phyloP scores from a whole-genome alignment of 2,888 invertebrate genomes.

The Drosophila borborema region DNA sequence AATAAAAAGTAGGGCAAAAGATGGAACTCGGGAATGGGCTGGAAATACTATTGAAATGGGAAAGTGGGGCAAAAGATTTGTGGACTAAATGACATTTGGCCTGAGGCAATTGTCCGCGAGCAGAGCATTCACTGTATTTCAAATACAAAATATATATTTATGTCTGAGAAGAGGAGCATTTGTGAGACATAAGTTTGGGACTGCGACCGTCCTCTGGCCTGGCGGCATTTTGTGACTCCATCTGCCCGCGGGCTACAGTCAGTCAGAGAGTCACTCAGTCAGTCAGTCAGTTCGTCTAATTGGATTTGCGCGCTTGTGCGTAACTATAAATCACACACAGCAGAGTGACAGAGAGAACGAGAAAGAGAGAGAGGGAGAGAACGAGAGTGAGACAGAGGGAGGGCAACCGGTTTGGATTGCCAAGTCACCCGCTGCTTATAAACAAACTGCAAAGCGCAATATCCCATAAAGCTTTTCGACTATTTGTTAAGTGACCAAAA shows the following conservation, averaged over 20 bases:
- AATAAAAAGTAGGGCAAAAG: not conserved
- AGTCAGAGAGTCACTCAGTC: conserved; percentile 30
- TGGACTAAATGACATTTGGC: conserved; percentile 12
- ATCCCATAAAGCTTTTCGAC: conserved; percentile 74
- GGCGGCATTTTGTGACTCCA: conserved; percentile 48
- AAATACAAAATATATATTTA: conserved; percentile 38
- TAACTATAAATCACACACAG: conserved; percentile 78
- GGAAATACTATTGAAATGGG: not conserved
- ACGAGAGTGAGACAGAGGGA: conserved; percentile 4
- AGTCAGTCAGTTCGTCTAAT: conserved; percentile 67
- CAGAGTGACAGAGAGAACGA: conserved; percentile 9
- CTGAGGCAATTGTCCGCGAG: conserved; percentile 2
- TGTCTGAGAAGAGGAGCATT: conserved; percentile 50
- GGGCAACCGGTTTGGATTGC: conserved; percentile 75
- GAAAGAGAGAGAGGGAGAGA: not conserved
- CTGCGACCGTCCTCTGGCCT: conserved; percentile 45
- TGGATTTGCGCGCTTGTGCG: conserved; percentile 82
- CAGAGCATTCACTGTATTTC: conserved; percentile 33
- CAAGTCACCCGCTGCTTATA: conserved; percentile 79
- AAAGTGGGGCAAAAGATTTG: conserved; percentile 6
- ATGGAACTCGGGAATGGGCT: conserved; percentile 1
- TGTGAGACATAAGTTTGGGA: conserved; percentile 40
- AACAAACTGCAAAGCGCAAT: conserved; percentile 65
- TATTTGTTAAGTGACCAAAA: conserved; percentile 78
- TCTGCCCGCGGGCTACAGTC: conserved; percentile 37